Base-by-base conservation (phyloP, 2,888 invertebrate genomes). In the Actias luna region DNA sequence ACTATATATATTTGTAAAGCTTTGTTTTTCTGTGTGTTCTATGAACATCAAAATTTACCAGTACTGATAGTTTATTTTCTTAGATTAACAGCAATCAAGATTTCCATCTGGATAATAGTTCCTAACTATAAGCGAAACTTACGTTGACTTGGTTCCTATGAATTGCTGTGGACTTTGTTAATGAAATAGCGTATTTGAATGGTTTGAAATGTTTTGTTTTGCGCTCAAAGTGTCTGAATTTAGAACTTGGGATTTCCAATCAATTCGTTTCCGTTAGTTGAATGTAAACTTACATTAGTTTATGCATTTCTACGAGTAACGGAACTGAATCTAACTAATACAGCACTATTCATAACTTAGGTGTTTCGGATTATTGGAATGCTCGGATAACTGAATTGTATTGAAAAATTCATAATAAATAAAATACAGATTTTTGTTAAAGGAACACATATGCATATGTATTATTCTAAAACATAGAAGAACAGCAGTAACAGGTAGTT, bases 171-270 rank as follows among this genome's bases (percentile, higher is more conserved):
- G n/a, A 27, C 29, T 55, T 2, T 55, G 29, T 29, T n/a, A 46
- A 29, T 29, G 55, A 55, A 55, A 55, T 29, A 16, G 55, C 16
- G 5, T 16, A 27, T 55, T 55, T 27, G 27, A 55, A 55, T 18
- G 16, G 55, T 55, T 55, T 55, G 29, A 14, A 55, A 29, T 55
- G 16, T 16, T 29, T 5, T 55, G 55, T 29, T 27, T 55, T 55
- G 16, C 29, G 27, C 27, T 55, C 29, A 29, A 16, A 55, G 16
- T 55, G 55, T 29, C 55, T 27, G 29, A 55, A 55, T 7, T n/a
- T 55, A 55, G 55, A 55, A 55, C 55, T 55, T 16, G 55, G n/a
- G 55, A n/a, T 5, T 55, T 52, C 4, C 14, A 52, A 14, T 14
- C 22, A 14, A 10, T 10, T 8, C 12, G 10, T 42, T 16, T 39